Evolutionary conservation across 2,797 vertebrate genomes (phyloP), one percentile per base, ranked within the genome.

Genomic region (Podarcis siculus): DNA sequence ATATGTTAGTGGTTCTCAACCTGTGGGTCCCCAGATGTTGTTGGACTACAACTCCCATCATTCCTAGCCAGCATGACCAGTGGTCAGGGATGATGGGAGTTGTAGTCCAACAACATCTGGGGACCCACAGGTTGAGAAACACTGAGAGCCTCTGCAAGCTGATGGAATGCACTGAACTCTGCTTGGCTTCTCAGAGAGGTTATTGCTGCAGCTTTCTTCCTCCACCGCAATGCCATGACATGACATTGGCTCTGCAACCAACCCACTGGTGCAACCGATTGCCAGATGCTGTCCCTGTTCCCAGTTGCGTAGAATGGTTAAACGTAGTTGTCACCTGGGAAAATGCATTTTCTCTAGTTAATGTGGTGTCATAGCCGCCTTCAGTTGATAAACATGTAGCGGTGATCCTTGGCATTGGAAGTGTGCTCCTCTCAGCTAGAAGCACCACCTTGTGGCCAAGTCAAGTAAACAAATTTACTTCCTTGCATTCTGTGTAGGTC

Each of bases 401-500:
- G 4, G 67, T 30, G 4, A 10, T 45, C 12, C 8, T 73, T 45
- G 39, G 42, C 35, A 2, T n/a, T 49, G 39, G 9, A 42, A 64
- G 27, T 49, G 13, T 73, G 78, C 27, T 5, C 25, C 27, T 61
- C 35, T 73, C 35, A 73, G 17, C 17, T 42, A 39, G 49, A 66
- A 89, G 92, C 93, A 84, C 92, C 89, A 93, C 71, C 93, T 90
- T 58, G 86, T 94, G 92, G 93, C 71, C 87, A 90, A 72, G 32
- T 84, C 1, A 2, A 78, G 67, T 79, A 84, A 42, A 82, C 67
- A 89, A 30, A 91, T 66, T 72, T 5, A 42, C 1, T 27, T 8
- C 1, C 82, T 90, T 87, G 0, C 86, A 19, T 95, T 92, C 91
- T 82, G 91, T 85, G 73, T 90, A 97, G 97, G 92, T 95, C 86